Conservation (phyloP, 2,888 invertebrate species). For the Leptura quadrifasciata region DNA sequence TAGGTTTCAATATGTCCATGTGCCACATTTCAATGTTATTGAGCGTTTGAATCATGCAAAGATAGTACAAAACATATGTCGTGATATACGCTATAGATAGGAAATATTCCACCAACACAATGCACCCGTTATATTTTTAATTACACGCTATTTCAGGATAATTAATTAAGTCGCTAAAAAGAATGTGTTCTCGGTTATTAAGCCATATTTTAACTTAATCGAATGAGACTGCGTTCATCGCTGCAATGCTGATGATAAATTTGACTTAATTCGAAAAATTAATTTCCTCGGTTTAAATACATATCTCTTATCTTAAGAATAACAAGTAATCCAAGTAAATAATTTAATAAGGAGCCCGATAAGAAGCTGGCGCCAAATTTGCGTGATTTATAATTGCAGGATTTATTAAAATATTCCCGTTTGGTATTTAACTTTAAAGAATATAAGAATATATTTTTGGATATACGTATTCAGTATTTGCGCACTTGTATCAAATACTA, state of each 20-base stretch:
- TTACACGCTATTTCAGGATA: background rate
- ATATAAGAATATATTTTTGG: background rate
- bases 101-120: background rate
- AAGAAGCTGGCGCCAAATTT: slow-evolving; percentile 9
- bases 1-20: no score
- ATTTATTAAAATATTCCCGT: background rate
- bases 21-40: no score
- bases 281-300: slow-evolving; percentile 1
- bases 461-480: no score
- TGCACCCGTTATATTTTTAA: background rate
- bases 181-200: background rate
- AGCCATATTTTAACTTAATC: slow-evolving; percentile 14
- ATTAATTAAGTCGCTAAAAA: slow-evolving; percentile 14
- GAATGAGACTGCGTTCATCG: slow-evolving; percentile 6
- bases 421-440: background rate
- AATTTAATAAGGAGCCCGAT: slow-evolving; percentile 11
- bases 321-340: background rate
- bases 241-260: slow-evolving; percentile 12
- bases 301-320: slow-evolving; percentile 15
- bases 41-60: background rate
- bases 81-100: background rate
- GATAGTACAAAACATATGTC: background rate
- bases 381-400: background rate
- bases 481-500: no score
- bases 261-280: slow-evolving; percentile 22